Conservation (phyloP, 2,888 invertebrate species). For the Pollenia labialis region DNA sequence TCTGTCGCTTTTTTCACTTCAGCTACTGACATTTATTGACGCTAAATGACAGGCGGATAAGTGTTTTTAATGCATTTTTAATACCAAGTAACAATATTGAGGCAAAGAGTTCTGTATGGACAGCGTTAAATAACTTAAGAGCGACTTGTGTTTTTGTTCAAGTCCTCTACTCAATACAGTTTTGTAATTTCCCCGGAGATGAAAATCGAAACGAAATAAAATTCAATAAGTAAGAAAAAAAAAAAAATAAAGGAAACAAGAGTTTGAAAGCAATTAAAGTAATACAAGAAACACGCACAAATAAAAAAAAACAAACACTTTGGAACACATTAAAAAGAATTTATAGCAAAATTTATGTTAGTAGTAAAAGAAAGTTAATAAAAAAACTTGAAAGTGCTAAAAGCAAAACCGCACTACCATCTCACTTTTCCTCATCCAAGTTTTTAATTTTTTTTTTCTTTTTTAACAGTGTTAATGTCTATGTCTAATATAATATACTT, state of each 20-base stretch:
- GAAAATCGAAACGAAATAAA: conserved; percentile 21
- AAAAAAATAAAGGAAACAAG: not conserved
- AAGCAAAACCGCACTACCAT: not conserved
- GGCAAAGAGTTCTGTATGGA: not conserved
- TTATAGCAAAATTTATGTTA: not conserved
- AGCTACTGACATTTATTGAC: conserved; percentile 61
- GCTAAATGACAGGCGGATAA: conserved; percentile 60
- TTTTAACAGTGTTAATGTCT: too few species aligned
- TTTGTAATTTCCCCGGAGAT: conserved; percentile 22
- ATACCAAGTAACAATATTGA: not conserved
- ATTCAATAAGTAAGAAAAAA: not conserved
- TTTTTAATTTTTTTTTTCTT: not conserved
- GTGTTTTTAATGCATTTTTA: conserved; percentile 57
- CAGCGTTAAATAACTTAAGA: conserved; percentile 6
- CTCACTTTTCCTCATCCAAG: not conserved
- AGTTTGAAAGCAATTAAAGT: conserved; percentile 30
- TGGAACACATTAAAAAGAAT: not conserved
- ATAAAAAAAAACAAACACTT: not conserved
- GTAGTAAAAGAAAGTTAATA: not conserved
- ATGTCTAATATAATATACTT: too few species aligned
- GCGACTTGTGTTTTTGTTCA: not conserved
- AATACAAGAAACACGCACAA: not conserved
- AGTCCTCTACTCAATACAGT: not conserved
- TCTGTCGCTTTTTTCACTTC: conserved; percentile 10
- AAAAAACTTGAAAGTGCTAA: not conserved